Conservation (phyloP, 2,888 invertebrate genomes). For the Asteroscopus sphinx region DNA sequence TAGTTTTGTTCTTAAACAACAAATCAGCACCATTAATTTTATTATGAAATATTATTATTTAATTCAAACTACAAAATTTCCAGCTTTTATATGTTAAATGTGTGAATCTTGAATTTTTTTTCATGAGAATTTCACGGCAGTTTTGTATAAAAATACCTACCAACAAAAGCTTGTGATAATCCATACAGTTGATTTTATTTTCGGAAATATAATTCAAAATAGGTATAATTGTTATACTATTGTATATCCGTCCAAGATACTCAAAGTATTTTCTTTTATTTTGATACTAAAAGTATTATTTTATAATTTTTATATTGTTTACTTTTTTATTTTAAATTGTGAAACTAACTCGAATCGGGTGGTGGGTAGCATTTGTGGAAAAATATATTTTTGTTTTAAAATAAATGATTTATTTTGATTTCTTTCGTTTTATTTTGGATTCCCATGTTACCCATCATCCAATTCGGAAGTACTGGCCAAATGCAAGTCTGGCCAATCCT, state of each 20-base stretch:
- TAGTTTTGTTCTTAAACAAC: too few species aligned
- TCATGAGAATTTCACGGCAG: too few species aligned
- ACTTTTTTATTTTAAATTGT: constrained; percentile 38
- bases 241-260: constrained; percentile 12
- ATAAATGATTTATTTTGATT: constrained; percentile 68
- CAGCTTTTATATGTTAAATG: too few species aligned
- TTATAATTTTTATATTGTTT: constrained; percentile 26
- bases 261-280: constrained; percentile 21
- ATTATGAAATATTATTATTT: too few species aligned
- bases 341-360: constrained; percentile 70
- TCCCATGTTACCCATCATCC: constrained; percentile 80
- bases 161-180: too few species aligned
- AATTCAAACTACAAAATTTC: too few species aligned
- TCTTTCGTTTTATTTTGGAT: constrained; percentile 76
- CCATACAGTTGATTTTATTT: background rate
- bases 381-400: constrained; percentile 63
- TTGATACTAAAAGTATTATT: constrained; percentile 26
- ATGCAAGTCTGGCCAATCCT: background rate
- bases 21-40: too few species aligned
- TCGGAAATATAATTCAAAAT: background rate
- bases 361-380: constrained; percentile 79
- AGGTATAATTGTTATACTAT: background rate
- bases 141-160: too few species aligned
- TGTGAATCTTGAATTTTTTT: too few species aligned
- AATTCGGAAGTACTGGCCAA: constrained; percentile 44